Conservation (phyloP, 1,140 invertebrate genomes). For the Drosophila grimshawi region DNA sequence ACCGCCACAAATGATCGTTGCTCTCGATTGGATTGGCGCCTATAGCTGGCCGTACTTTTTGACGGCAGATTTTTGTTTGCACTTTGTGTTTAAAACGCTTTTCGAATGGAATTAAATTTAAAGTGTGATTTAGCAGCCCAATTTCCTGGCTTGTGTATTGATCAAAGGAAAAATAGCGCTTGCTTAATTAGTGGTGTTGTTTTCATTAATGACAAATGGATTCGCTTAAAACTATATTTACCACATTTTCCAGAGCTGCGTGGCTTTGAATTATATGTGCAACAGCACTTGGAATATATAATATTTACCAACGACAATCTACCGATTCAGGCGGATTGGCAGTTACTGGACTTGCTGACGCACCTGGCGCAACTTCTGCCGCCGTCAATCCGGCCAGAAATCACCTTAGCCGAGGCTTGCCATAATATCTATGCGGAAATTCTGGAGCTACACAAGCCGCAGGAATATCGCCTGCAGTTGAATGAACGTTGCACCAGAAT, state of each 20-base stretch:
- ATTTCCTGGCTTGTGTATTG: constrained; percentile 40
- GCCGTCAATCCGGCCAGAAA: background rate
- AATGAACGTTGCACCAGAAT: constrained; percentile 51
- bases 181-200: constrained; percentile 51
- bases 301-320: constrained; percentile 35
- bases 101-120: constrained; percentile 10
- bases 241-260: constrained; percentile 52
- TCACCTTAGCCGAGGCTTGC: background rate
- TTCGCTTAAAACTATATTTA: constrained; percentile 47
- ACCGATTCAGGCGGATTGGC: constrained; percentile 33
- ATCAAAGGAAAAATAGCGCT: constrained; percentile 15
- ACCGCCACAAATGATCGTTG: constrained; percentile 16
- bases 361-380: constrained; percentile 37
- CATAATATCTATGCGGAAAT: constrained; percentile 65
- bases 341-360: constrained; percentile 47
- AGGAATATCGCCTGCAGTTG: constrained; percentile 56
- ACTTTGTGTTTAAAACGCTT: background rate
- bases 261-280: constrained; percentile 45
- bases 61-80: background rate
- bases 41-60: background rate
- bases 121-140: constrained; percentile 18
- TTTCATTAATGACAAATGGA: constrained; percentile 25
- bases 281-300: constrained; percentile 57
- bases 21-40: background rate
- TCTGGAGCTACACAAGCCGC: constrained; percentile 50